These are phyloP conservation scores for Papilio polyxenes DNA, from an alignment of 1,140 invertebrate species.

Conservation along the genomic window DNA sequence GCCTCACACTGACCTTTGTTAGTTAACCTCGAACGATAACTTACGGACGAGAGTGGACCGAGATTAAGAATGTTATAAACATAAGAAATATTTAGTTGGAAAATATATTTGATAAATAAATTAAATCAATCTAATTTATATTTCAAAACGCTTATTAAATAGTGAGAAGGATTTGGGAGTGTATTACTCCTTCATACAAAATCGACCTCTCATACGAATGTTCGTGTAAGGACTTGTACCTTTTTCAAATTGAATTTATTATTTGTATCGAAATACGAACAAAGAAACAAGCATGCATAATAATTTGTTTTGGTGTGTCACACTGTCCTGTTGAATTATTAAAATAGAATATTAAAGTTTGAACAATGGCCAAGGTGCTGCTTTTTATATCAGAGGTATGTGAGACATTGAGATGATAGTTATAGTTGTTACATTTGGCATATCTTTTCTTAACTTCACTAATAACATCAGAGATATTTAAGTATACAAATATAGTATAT, in stretches of 20 bases:
- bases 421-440: not conserved
- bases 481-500: not conserved
- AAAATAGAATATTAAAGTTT: not conserved
- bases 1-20: conserved; percentile 30
- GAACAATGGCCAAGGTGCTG: not conserved
- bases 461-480: not conserved
- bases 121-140: not conserved
- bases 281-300: not conserved
- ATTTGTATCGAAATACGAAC: conserved; percentile 5
- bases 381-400: not conserved
- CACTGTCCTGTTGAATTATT: not conserved
- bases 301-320: conserved; percentile 3
- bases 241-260: not conserved
- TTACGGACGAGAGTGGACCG: conserved; percentile 19
- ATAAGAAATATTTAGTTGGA: conserved; percentile 19
- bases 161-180: not conserved
- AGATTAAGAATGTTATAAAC: conserved; percentile 25
- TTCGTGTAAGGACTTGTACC: not conserved
- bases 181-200: not conserved
- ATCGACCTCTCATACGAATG: not conserved
- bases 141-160: not conserved
- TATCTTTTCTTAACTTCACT: not conserved
- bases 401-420: not conserved
- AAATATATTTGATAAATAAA: not conserved
- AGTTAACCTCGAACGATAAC: conserved; percentile 36